Percentiles rank a stretch among this genome's conserved stretches.
Evolutionary conservation across 1,140 invertebrate species (phyloP).

Genomic region (Aphelinus atriplicis): DNA sequence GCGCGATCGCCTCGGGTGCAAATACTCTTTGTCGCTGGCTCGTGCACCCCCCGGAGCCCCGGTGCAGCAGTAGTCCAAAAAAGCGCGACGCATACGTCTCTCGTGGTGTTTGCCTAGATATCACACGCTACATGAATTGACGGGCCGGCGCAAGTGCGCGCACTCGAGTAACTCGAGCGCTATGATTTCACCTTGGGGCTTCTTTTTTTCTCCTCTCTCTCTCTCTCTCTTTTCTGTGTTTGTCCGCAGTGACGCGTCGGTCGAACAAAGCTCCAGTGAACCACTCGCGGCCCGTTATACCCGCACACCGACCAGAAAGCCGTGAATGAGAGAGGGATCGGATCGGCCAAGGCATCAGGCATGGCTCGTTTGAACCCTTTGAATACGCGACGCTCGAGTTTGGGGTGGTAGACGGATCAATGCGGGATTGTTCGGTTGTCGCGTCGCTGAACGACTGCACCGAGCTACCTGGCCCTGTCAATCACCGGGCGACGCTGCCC

Average conservation of each 20-base stretch:
- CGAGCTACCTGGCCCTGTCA: slow-evolving; percentile 27
- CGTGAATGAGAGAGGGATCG: not conserved
- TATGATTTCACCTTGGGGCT: slow-evolving; percentile 22
- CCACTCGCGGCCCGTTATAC: too few relatives aligned
- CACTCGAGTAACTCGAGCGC: too few relatives aligned
- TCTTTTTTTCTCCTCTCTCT: not conserved
- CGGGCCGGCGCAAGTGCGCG: not conserved
- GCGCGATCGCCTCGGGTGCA: slow-evolving; percentile 6
- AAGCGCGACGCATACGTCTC: too few relatives aligned
- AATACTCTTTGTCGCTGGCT: not conserved
- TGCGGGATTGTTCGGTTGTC: not conserved
- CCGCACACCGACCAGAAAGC: too few relatives aligned
- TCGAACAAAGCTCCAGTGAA: slow-evolving; percentile 31
- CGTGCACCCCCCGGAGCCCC: too few relatives aligned
- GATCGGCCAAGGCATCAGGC: not conserved
- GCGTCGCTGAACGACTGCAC: too few relatives aligned
- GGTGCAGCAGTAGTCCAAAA: too few relatives aligned
- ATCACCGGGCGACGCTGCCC: slow-evolving; percentile 16
- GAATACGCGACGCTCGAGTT: not conserved
- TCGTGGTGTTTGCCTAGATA: too few relatives aligned
- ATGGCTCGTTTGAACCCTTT: slow-evolving; percentile 24
- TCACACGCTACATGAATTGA: not conserved
- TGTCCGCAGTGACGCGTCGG: slow-evolving; percentile 33
- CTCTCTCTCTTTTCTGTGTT: slow-evolving; percentile 26
- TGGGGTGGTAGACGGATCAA: not conserved